These are phyloP conservation scores for Danaus chrysippus DNA, from an alignment of 2,888 invertebrate species.

Conservation along the genomic window DNA sequence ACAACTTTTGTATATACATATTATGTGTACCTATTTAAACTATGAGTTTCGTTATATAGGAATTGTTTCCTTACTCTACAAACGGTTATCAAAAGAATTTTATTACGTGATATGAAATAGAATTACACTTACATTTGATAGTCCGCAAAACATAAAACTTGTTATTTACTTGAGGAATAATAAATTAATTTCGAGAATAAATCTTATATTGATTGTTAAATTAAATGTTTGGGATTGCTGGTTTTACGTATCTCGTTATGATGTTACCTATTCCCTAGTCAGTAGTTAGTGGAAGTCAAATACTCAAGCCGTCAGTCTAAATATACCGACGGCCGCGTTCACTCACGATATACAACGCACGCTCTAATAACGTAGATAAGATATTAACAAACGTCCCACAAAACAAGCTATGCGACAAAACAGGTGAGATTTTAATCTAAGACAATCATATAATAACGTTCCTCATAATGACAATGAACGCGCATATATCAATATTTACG, in stretches of 20 bases:
- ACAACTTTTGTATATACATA: not conserved
- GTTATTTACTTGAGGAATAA: too few species aligned
- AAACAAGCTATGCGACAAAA: slow-evolving; percentile 63
- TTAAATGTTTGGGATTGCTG: slow-evolving; percentile 26
- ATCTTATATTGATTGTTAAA: not conserved
- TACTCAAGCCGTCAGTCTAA: slow-evolving; percentile 71
- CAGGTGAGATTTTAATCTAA: slow-evolving; percentile 61
- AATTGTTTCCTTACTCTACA: not conserved
- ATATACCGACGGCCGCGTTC: slow-evolving; percentile 71
- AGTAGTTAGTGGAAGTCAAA: slow-evolving; percentile 22
- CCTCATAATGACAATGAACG: slow-evolving; percentile 34
- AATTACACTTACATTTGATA: not conserved
- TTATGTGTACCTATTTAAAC: not conserved
- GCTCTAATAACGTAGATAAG: slow-evolving; percentile 65
- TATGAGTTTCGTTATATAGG: not conserved
- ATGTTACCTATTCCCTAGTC: slow-evolving; percentile 11
- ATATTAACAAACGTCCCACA: slow-evolving; percentile 58
- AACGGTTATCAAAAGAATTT: slow-evolving; percentile 1
- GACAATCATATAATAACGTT: slow-evolving; percentile 39
- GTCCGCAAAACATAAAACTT: not conserved
- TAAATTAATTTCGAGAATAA: too few species aligned
- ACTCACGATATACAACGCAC: slow-evolving; percentile 54
- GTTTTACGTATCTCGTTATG: slow-evolving; percentile 28
- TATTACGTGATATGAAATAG: not conserved
- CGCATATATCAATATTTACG: slow-evolving; percentile 54